Conservation (phyloP, 2,888 invertebrate genomes). For the Beris morrisii region DNA sequence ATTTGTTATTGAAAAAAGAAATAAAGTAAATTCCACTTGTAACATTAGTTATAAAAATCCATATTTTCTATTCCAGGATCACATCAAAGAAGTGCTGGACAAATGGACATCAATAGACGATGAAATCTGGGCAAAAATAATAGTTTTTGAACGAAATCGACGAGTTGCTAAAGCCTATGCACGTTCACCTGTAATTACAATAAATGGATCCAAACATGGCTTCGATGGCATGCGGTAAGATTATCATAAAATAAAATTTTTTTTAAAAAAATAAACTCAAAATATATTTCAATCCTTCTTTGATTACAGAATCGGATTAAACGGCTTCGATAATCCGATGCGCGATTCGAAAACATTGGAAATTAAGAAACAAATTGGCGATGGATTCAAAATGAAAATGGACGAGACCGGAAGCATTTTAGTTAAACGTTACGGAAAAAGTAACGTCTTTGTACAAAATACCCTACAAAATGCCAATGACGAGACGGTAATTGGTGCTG, state of each 20-base stretch:
- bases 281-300: not conserved
- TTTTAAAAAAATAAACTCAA: not conserved
- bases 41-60: no score
- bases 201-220: slow-evolving; percentile 93
- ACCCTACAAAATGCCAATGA: slow-evolving; percentile 57
- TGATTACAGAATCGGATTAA: slow-evolving; percentile 81
- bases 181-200: slow-evolving; percentile 89
- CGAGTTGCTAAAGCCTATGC: slow-evolving; percentile 97
- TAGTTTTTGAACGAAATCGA: slow-evolving; percentile 92
- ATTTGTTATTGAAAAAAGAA: no score
- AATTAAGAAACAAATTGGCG: slow-evolving; percentile 87
- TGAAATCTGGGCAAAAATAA: slow-evolving; percentile 98
- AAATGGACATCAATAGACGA: slow-evolving; percentile 97
- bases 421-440: slow-evolving; percentile 69
- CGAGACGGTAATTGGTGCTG: slow-evolving; percentile 68
- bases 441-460: slow-evolving; percentile 66
- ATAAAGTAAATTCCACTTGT: no score
- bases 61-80: slow-evolving; percentile 70
- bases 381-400: slow-evolving; percentile 74
- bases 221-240: slow-evolving; percentile 93
- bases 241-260: not conserved
- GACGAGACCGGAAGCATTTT: slow-evolving; percentile 72
- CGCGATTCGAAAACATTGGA: slow-evolving; percentile 91
- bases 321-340: slow-evolving; percentile 94
- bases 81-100: slow-evolving; percentile 92